phyloP scores from a whole-genome alignment of 1,140 invertebrate genomes.

The Proctacanthus coquilletti region DNA sequence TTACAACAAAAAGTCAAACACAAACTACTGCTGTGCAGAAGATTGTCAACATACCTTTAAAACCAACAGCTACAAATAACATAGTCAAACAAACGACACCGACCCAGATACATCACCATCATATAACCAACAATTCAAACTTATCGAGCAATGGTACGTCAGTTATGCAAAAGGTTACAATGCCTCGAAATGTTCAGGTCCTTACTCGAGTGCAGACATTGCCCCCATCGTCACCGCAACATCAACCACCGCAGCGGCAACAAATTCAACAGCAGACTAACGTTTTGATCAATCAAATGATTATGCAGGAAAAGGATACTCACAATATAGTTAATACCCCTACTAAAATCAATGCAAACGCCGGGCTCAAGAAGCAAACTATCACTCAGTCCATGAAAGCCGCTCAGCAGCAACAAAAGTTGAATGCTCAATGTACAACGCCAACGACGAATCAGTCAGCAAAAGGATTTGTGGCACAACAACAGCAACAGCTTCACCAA shows the following conservation, averaged over 20 bases:
- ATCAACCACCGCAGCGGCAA: constrained; percentile 8
- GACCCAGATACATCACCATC: too few species aligned
- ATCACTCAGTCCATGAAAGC: not conserved
- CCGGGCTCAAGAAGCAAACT: not conserved
- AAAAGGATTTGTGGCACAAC: too few species aligned
- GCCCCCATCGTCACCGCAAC: constrained; percentile 7
- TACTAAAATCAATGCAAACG: not conserved
- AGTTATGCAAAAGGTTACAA: constrained; percentile 6
- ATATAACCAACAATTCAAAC: not conserved
- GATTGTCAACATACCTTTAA: too few species aligned
- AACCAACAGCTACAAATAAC: too few species aligned
- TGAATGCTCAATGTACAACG: not conserved
- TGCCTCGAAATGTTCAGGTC: constrained; percentile 8
- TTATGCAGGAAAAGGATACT: constrained; percentile 2
- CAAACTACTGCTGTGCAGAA: too few species aligned
- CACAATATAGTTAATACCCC: constrained; percentile 1
- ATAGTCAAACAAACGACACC: too few species aligned
- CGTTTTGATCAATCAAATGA: constrained; percentile 1
- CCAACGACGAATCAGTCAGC: not conserved
- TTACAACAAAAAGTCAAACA: constrained; percentile 12
- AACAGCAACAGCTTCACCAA: constrained; percentile 17
- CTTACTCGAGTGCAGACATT: constrained; percentile 4
- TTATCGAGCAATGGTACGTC: not conserved
- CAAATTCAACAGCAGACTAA: constrained; percentile 11
- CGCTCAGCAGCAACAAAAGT: not conserved